phyloP scores from a whole-genome alignment of 2,113 vertebrate species.

The Periophthalmus modestus region DNA sequence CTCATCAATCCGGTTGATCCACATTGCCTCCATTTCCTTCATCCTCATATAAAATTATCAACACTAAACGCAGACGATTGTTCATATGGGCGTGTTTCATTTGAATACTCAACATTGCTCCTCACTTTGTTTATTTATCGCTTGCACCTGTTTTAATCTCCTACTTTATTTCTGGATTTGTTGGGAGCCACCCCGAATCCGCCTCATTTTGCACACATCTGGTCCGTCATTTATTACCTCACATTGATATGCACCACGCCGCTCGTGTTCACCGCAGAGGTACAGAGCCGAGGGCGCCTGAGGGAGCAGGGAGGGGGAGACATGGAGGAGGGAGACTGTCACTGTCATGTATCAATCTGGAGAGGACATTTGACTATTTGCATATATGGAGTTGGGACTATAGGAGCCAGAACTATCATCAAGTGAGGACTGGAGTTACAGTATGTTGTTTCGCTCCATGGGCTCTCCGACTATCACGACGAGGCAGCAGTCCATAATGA shows the following conservation, averaged over 20 bases:
- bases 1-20: no score
- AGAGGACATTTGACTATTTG: no score
- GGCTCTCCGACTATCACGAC: no score
- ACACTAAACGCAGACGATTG: not conserved
- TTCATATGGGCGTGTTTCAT: not conserved
- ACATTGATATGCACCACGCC: conserved; percentile 53
- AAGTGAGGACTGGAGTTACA: no score
- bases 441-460: no score
- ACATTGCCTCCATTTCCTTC: not conserved
- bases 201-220: conserved; percentile 47
- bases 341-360: no score
- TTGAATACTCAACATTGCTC: not conserved
- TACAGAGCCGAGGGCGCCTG: not conserved
- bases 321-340: not conserved
- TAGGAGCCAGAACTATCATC: no score
- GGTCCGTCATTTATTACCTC: conserved; percentile 58
- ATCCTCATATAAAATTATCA: not conserved
- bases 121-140: not conserved
- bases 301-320: not conserved
- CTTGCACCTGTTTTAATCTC: conserved; percentile 3
- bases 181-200: conserved; percentile 19
- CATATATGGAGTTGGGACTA: no score
- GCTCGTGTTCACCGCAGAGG: conserved; percentile 24
- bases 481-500: no score
- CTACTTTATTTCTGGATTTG: not conserved